Evolutionary conservation across 1,140 invertebrate species (phyloP).

Genomic region (Aphelenchoides fujianensis): DNA sequence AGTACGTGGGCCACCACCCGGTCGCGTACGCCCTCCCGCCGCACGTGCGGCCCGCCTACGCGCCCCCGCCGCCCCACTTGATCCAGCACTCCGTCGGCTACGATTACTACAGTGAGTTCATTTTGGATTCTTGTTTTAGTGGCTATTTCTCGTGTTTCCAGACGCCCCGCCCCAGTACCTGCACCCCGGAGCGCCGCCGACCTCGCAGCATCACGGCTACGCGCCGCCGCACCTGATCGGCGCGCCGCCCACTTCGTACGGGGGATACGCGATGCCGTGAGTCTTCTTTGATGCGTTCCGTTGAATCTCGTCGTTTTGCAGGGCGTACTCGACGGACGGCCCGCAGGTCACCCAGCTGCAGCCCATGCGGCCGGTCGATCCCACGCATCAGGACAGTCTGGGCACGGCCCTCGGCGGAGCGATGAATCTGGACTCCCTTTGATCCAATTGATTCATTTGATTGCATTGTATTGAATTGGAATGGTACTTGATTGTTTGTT

Average conservation of each 20-base stretch:
- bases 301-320: neutral
- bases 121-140: neutral
- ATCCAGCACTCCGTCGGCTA: neutral
- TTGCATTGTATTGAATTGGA: neutral
- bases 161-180: constrained; percentile 13
- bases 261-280: constrained; percentile 17
- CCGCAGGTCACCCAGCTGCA: constrained; percentile 24
- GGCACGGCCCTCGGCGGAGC: constrained; percentile 37
- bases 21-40: constrained; percentile 3
- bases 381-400: constrained; percentile 43
- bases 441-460: neutral
- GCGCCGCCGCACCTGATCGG: neutral
- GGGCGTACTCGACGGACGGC: neutral
- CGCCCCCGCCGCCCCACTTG: neutral
- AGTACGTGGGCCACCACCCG: neutral
- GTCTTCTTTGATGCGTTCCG: constrained; percentile 10
- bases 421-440: constrained; percentile 40
- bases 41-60: neutral
- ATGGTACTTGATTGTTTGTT: too few species aligned
- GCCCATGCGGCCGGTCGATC: constrained; percentile 20
- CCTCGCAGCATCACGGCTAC: constrained; percentile 14
- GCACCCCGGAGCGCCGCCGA: neutral
- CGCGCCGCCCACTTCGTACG: neutral
- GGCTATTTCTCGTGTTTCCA: neutral
- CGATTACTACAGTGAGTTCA: neutral